A percentile compares a stretch with the other conserved stretches of the same genome.
Evolutionary conservation across 2,888 invertebrate species (phyloP).

Genomic region (Odontomyia ornata): DNA sequence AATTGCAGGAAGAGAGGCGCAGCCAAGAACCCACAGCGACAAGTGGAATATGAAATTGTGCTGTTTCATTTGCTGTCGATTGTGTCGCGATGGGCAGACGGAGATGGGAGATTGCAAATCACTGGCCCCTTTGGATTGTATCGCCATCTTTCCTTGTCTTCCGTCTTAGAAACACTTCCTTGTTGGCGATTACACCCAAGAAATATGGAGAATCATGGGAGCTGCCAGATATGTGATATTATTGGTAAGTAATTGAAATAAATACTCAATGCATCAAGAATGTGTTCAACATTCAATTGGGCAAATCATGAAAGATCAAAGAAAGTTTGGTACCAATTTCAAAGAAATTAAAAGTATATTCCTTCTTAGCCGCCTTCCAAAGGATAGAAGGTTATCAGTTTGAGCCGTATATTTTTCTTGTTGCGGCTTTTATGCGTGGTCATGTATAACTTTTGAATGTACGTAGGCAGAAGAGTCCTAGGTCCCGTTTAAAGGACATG

Average conservation of each 20-base stretch:
- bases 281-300: not conserved
- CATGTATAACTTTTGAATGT: no score
- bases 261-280: no score
- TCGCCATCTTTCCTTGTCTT: constrained; percentile 45
- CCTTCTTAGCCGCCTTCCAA: no score
- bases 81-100: constrained; percentile 3
- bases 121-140: constrained; percentile 5
- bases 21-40: constrained; percentile 24
- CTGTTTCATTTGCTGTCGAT: not conserved
- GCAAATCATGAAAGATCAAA: not conserved
- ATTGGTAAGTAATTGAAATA: not conserved
- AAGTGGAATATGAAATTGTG: constrained; percentile 26
- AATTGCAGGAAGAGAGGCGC: constrained; percentile 1
- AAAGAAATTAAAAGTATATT: no score
- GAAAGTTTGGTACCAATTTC: no score
- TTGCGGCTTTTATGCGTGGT: no score
- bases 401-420: no score
- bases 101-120: not conserved
- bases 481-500: no score
- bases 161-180: constrained; percentile 44
- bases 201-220: not conserved
- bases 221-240: not conserved
- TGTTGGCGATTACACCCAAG: constrained; percentile 14
- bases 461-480: no score
- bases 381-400: no score